Evolutionary conservation across 1,140 invertebrate genomes (phyloP), one percentile per base, ranked within the genome.

Genomic region (Tenebrio molitor): DNA sequence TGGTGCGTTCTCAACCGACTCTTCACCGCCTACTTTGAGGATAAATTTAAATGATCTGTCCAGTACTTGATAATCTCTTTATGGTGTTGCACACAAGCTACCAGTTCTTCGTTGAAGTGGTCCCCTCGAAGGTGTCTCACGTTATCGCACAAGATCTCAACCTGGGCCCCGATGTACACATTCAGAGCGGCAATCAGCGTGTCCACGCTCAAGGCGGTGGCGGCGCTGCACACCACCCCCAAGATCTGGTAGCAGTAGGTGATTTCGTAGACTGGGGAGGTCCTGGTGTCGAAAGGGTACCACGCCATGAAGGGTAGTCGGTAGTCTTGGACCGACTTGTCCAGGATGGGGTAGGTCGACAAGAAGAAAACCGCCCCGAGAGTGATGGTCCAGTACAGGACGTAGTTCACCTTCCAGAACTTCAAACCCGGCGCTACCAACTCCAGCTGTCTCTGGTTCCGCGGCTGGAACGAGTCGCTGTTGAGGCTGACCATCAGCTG

Each of bases 171-270:
- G 1, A 58, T 25, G 14, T 19, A 29, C 50, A 58, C 29, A 8
- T 58, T 58, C 23, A 58, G 14, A 15, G 50, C 50, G 10, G n/a
- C 50, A 4, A 58, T 29, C 15, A 58, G 8, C 4, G 23, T 33
- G 19, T 58, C 29, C 0, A 29, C 12, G 29, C 15, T 58, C 8
- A 58, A 29, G 10, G 19, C 50, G 29, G 29, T 58, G 14, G 12
- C 25, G 15, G 21, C 25, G 15, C 42, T 44, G 2, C n/a, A n/a
- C n/a, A n/a, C n/a, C n/a, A n/a, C n/a, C n/a, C 7, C 12, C 17
- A 66, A 12, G 7, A 34, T 25, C 44, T 66, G 64, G 39, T 66
- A 66, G 21, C 42, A 7, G 36, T 66, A 66, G 0, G 39, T 66
- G 5, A 66, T 6, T 25, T 66, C 34, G 7, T 66, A 66, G 1